Base-by-base conservation (phyloP, 2,888 invertebrate genomes). In the Acleris holmiana region DNA sequence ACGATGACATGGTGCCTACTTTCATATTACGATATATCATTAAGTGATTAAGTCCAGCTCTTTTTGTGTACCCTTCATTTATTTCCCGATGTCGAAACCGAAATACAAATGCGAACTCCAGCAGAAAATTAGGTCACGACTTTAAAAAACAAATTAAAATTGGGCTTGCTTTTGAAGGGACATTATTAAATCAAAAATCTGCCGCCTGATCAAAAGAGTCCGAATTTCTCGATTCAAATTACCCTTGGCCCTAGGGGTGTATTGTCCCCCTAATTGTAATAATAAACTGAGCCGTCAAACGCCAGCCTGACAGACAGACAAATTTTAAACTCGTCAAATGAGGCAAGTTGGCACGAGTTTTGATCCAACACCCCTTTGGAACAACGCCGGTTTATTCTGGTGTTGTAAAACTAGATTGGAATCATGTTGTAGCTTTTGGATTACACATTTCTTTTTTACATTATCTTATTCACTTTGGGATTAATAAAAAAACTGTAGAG, bases 301-400 rank as follows among this genome's bases (percentile, higher is more conserved):
- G 44, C 23, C 55, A 55, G 70, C 69, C 65, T 63, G 60, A 59
- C 61, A 70, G 71, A 67, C 68, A 68, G 72, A 67, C 67, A 61
- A 73, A 71, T 73, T 73, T 72, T 69, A 71, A 75, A 75, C 70
- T 76, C 73, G 69, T 71, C 72, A 35, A 35, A 35, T 13, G 54
- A 35, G 53, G 47, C 54, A 35, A 54, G 41, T 47, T 53, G 60
- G 35, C 54, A 35, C 49, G 61, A 15, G 21, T 15, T 41, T 40
- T 61, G 48, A 61, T 61, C 61, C 44, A 15, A 47, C 53, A 61
- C 53, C 47, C 53, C 53, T 61, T 63, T 63, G 68, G 53, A 71
- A 71, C 68, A 67, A 64, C 55, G 56, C 0, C 41, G 54, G 51
- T 46, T 51, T 73, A 72, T 70, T 73, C 72, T 67, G 70, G 19